These are phyloP conservation scores for Oryctes rhinoceros DNA, from an alignment of 1,140 invertebrate genomes.

Conservation along the genomic window DNA sequence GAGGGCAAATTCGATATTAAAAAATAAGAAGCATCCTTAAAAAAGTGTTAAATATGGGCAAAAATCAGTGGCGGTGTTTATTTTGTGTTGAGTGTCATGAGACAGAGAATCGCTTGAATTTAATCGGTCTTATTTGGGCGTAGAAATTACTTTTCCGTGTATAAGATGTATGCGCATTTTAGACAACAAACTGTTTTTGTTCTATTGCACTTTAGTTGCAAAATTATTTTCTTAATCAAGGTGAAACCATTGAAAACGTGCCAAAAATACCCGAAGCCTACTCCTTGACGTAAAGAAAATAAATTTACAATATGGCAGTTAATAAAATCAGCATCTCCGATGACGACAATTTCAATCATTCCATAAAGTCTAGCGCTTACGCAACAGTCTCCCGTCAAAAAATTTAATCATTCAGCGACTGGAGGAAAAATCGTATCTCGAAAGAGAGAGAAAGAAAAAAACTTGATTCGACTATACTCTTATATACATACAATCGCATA, in stretches of 20 bases:
- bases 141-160: no score
- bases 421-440: not conserved
- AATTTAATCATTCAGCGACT: not conserved
- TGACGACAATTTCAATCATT: slow-evolving; percentile 13
- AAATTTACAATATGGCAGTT: slow-evolving; percentile 1
- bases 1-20: no score
- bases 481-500: not conserved
- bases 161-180: no score
- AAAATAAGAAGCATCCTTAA: no score
- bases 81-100: no score
- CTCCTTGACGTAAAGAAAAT: not conserved
- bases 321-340: slow-evolving; percentile 3
- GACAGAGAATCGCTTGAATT: no score
- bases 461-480: not conserved
- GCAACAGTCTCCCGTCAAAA: not conserved
- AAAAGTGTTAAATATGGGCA: no score
- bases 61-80: no score
- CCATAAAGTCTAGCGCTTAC: not conserved
- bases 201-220: no score
- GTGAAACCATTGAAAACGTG: not conserved
- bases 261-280: not conserved
- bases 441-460: not conserved
- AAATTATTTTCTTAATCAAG: no score
- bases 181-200: no score
- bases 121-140: no score